Percentiles rank a stretch among this genome's conserved stretches.
Evolutionary conservation across 37 sponge, comb jelly and placozoan genomes (phyloP).

Genomic region (Diacarnus erythraeanus): DNA sequence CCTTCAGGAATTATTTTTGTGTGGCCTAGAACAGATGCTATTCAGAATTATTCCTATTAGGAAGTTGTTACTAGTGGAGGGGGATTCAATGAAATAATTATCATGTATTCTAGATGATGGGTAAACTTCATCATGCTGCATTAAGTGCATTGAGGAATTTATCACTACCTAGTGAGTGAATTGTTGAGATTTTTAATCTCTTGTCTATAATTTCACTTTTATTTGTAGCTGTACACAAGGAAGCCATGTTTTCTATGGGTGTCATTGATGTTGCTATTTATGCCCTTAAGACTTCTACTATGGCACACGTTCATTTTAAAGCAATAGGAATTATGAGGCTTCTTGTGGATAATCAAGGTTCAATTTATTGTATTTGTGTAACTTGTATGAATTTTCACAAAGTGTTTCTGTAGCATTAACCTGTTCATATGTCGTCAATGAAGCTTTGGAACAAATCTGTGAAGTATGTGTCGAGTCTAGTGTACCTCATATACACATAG

Average conservation of each 20-base stretch:
- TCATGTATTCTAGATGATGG: slow-evolving; percentile 14
- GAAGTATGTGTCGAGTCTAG: neutral
- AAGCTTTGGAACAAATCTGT: slow-evolving; percentile 12
- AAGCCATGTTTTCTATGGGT: slow-evolving; percentile 32
- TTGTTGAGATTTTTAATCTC: neutral
- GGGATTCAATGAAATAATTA: too few relatives aligned
- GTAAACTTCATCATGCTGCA: slow-evolving; percentile 38
- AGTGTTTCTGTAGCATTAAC: slow-evolving; percentile 8
- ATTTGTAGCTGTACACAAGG: slow-evolving; percentile 24
- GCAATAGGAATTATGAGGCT: slow-evolving; percentile 59
- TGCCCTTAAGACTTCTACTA: slow-evolving; percentile 18
- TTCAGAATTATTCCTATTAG: too few relatives aligned
- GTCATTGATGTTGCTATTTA: slow-evolving; percentile 58
- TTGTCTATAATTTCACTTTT: neutral
- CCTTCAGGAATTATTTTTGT: too few relatives aligned
- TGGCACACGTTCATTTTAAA: slow-evolving; percentile 58
- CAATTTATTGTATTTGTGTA: neutral
- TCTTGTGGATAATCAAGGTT: slow-evolving; percentile 59
- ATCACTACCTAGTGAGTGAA: slow-evolving; percentile 33
- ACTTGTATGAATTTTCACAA: neutral
- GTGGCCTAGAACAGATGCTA: too few relatives aligned
- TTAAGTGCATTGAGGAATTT: slow-evolving; percentile 68
- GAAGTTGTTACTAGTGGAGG: too few relatives aligned
- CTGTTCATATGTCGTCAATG: slow-evolving; percentile 17
- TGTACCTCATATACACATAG: slow-evolving; percentile 52